These are phyloP conservation scores for Rhysida immarginata DNA, from an alignment of 1,140 invertebrate genomes.

Conservation along the genomic window DNA sequence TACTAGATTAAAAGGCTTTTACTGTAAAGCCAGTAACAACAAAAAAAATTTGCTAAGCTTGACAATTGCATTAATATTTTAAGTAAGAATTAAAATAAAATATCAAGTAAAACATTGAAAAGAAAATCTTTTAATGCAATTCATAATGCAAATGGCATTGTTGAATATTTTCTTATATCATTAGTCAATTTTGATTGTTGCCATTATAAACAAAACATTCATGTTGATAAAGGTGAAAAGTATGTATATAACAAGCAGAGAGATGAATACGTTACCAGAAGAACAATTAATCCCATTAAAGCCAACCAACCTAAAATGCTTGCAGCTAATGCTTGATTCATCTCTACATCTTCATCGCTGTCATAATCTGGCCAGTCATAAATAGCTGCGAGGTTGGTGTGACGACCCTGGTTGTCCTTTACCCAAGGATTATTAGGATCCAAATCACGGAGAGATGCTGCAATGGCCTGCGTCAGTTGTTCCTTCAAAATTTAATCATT, in stretches of 20 bases:
- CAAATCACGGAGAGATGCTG: conserved; percentile 35
- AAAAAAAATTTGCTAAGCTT: too few species aligned
- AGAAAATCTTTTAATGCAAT: too few species aligned
- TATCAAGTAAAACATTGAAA: too few species aligned
- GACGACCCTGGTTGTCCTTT: conserved; percentile 37
- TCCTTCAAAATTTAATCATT: conserved; percentile 27
- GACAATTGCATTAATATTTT: too few species aligned
- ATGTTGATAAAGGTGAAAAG: neutral
- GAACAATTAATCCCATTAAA: too few species aligned
- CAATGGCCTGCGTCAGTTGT: conserved; percentile 31
- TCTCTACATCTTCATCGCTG: conserved; percentile 37
- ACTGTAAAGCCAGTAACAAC: too few species aligned
- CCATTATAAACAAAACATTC: too few species aligned
- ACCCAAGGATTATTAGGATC: conserved; percentile 41
- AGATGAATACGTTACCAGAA: neutral
- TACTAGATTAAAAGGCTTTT: too few species aligned
- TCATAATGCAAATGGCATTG: too few species aligned
- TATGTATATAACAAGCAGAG: neutral
- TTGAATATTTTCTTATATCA: too few species aligned
- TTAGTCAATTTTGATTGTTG: too few species aligned
- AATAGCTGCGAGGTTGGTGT: conserved; percentile 39
- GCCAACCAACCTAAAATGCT: conserved; percentile 23
- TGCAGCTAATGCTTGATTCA: conserved; percentile 21
- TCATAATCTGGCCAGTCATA: conserved; percentile 45
- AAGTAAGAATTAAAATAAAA: too few species aligned